phyloP scores from a whole-genome alignment of 2,113 vertebrate species.

The Chionodraco myersi region DNA sequence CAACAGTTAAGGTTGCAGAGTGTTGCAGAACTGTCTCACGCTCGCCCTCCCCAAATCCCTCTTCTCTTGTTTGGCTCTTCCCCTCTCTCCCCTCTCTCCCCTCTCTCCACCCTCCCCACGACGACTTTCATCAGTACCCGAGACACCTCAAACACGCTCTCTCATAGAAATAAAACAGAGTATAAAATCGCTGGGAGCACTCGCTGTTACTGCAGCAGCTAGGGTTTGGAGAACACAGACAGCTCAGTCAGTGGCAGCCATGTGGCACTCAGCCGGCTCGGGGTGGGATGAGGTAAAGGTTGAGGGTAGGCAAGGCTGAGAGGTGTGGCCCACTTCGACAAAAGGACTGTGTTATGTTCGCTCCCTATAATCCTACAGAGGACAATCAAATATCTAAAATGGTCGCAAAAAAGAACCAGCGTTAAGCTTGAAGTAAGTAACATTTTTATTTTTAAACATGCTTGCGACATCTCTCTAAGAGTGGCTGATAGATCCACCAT shows the following conservation, averaged over 20 bases:
- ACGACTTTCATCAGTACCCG: conserved; percentile 37
- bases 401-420: not conserved
- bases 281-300: conserved; percentile 45
- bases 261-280: conserved; percentile 9
- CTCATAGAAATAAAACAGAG: conserved; percentile 50
- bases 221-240: conserved; percentile 46
- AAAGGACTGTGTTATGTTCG: conserved; percentile 47
- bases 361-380: conserved; percentile 52
- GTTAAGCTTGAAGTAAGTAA: not conserved
- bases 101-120: not conserved
- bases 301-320: conserved; percentile 51
- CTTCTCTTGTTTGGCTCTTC: conserved; percentile 46
- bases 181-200: conserved; percentile 46
- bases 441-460: no score
- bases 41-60: conserved; percentile 46
- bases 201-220: conserved; percentile 41
- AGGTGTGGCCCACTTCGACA: conserved; percentile 38
- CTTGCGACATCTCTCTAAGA: no score
- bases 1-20: conserved; percentile 52
- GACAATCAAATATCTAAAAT: no score
- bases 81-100: conserved; percentile 11
- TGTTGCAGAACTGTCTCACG: conserved; percentile 42
- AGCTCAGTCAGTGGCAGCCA: conserved; percentile 42
- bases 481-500: no score
- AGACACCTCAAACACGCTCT: conserved; percentile 38